Evolutionary conservation across 2,888 invertebrate species (phyloP), one percentile per base, ranked within the genome.

Genomic region (Drosophila neotestacea): DNA sequence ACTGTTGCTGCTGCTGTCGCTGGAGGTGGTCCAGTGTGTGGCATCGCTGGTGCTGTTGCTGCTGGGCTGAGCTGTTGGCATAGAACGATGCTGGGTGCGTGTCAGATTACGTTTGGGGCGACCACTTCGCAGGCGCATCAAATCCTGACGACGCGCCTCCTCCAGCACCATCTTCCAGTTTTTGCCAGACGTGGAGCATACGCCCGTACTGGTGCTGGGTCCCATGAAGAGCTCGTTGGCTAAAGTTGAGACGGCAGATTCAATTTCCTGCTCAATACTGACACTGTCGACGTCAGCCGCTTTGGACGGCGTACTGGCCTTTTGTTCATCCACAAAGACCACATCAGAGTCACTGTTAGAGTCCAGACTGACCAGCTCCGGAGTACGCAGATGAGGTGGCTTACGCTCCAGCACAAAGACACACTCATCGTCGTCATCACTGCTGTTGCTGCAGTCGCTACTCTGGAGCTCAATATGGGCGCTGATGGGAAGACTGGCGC

Each of bases 361-460:
- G 71, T 91, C 90, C 13, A 93, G 76, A 42, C 90, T 92, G 6
- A 93, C 92, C 84, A 90, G 74, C 72, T 93, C 93, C 0, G 93
- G 93, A 1, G 93, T 93, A n/a, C 93, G 90, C 60, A 93, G 73
- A 69, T 93, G 93, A 9, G 93, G 93, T 5, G 93, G 91, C 70
- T 93, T 93, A 10, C 90, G 91, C 68, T 92, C 93, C 36, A 92
- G 70, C 5, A 93, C 92, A 72, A 93, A 92, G 59, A 92, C 89
- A 61, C 92, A 92, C 44, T 92, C 92, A 66, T 92, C 92, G 6
- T 90, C 90, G 6, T 91, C 91, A 0, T 70, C 72, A 36, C 64
- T 88, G 52, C 52, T 83, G 38, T 63, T 75, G 56, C 72, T 70
- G 67, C 69, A 73, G 42, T 90, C 85, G 52, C 91, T 89, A 68